Evolutionary conservation across 1,140 invertebrate species (phyloP), one percentile per base, ranked within the genome.

Genomic region (Geopemphigus sp.): DNA sequence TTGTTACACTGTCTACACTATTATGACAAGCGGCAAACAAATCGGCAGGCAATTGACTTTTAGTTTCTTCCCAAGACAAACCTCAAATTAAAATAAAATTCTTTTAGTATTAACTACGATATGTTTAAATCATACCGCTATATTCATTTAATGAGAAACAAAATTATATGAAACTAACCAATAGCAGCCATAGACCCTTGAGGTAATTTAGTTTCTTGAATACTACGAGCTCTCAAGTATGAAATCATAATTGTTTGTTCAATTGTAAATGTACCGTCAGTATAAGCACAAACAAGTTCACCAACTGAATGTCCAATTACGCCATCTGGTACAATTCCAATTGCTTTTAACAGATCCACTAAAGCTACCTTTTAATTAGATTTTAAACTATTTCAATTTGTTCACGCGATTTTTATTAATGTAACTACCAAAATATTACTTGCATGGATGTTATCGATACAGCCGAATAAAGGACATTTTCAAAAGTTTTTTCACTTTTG

Each of bases 21-120:
- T 97, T 97, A 85, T 95, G 93, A 85, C 95, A 96, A 19, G 94
- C 94, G 1, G 94, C 90, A 83, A 93, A 91, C 84, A 96, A 89
- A 82, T 86, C 86, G 8, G 87, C 85, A 80, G 94, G 91, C 24
- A 82, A 19, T 72, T 14, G 39, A 15, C 66, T 66, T 80, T 70
- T 81, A 11, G 78, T 78, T 14, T 80, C 70, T 59, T 63, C 68
- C 39, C 78, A 64, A 32, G 80, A 59, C 19, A 80, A 24, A 1
- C 82, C 82, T 82, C 24, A 0, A n/a, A 39, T 39, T 22, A 74
- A 59, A 39, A 1, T 10, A 5, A n/a, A n/a, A 54, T 45, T n/a
- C 19, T 54, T 1, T 73, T 61, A 32, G 4, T 39, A 19, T 64
- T 32, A 6, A 14, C 32, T 10, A 26, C 0, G 32, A 39, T 39